phyloP scores from a whole-genome alignment of 2,888 invertebrate genomes.

The Spicauda simplicius region DNA sequence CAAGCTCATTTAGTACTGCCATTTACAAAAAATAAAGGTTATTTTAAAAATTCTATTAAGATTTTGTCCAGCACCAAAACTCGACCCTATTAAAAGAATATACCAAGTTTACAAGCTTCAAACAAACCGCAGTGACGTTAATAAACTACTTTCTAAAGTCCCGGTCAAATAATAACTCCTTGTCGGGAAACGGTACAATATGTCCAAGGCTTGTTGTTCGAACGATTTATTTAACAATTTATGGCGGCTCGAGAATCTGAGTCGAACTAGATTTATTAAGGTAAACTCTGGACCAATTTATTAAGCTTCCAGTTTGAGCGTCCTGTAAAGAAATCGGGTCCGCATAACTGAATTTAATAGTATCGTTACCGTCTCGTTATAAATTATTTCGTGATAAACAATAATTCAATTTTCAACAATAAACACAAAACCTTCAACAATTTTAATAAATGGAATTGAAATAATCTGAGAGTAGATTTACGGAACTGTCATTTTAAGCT shows the following conservation, averaged over 20 bases:
- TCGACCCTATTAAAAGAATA: too few relatives aligned
- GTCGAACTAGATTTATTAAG: conserved; percentile 77
- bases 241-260: conserved; percentile 73
- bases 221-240: conserved; percentile 79
- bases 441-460: conserved; percentile 1
- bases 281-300: conserved; percentile 71
- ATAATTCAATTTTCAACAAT: conserved; percentile 26
- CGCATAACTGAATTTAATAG: conserved; percentile 41
- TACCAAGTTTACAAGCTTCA: too few relatives aligned
- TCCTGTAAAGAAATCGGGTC: conserved; percentile 45
- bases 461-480: background rate
- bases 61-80: too few relatives aligned
- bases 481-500: too few relatives aligned
- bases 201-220: conserved; percentile 50
- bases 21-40: too few relatives aligned
- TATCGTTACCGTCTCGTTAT: conserved; percentile 32
- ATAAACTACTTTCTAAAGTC: conserved; percentile 22
- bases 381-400: conserved; percentile 30
- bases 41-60: too few relatives aligned
- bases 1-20: too few relatives aligned
- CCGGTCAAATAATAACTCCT: conserved; percentile 34
- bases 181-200: conserved; percentile 26
- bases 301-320: conserved; percentile 49
- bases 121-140: background rate
- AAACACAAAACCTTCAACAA: conserved; percentile 9